Evolutionary conservation across 2,888 invertebrate species (phyloP).

Genomic region (Hipparchia semele): DNA sequence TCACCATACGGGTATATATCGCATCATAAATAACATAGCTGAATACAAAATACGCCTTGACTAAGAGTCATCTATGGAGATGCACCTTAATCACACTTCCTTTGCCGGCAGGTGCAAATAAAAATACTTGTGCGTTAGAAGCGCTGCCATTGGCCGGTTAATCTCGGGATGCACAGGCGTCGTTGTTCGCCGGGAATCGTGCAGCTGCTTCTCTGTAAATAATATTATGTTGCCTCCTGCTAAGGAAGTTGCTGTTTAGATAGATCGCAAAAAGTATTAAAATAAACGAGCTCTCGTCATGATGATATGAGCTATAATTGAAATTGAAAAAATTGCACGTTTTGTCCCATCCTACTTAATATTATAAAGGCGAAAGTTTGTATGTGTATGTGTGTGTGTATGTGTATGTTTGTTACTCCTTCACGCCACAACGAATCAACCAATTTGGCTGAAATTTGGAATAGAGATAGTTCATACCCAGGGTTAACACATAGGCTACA

Average conservation of each 20-base stretch:
- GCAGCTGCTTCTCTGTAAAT: conserved; percentile 65
- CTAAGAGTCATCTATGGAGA: conserved; percentile 6
- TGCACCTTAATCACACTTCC: conserved; percentile 55
- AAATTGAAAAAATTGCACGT: not conserved
- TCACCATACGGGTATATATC: conserved; percentile 3
- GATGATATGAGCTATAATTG: not conserved
- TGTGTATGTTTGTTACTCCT: no score
- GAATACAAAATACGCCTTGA: conserved; percentile 15
- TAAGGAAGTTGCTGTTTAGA: conserved; percentile 67
- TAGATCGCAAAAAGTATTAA: conserved; percentile 53
- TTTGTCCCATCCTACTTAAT: not conserved
- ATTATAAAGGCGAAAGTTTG: no score
- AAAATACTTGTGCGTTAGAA: conserved; percentile 47
- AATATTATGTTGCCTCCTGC: conserved; percentile 47
- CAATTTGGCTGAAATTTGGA: no score
- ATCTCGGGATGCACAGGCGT: conserved; percentile 60
- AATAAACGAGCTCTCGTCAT: conserved; percentile 20
- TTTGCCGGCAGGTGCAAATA: conserved; percentile 70
- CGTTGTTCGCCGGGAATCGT: conserved; percentile 59
- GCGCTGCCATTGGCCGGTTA: conserved; percentile 47
- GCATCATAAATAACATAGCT: conserved; percentile 11
- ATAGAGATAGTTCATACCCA: no score
- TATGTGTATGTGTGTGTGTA: no score
- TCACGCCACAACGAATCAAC: no score
- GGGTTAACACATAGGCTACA: no score